Percentiles rank a stretch among this genome's conserved stretches.
Conservation (phyloP, 2,797 vertebrate species). For the Mormyrops boulengeri region DNA sequence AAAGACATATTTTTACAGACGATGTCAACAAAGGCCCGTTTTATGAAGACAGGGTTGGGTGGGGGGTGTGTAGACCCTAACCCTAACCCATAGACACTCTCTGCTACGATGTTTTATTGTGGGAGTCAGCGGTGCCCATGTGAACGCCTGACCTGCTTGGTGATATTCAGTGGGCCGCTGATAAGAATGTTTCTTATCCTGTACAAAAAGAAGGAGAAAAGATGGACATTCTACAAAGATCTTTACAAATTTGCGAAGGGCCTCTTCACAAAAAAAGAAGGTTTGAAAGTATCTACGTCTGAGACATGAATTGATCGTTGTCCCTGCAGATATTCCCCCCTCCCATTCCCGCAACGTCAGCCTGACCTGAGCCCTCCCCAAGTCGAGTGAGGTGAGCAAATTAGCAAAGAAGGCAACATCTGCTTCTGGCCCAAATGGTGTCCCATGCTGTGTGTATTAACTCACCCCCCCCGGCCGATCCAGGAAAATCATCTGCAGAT, state of each 20-base stretch:
- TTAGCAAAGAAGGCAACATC: background rate
- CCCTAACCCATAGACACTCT: slow-evolving; percentile 34
- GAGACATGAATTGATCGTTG: background rate
- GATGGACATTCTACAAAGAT: background rate
- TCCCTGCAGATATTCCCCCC: background rate
- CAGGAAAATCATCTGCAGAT: background rate
- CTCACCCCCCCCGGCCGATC: no score
- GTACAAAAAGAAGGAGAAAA: background rate
- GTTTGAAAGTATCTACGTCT: background rate
- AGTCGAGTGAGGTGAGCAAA: background rate
- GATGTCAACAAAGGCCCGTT: background rate
- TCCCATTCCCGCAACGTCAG: background rate
- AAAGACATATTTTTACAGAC: background rate
- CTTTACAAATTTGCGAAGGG: background rate
- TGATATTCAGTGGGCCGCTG: slow-evolving; percentile 45
- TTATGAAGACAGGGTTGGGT: background rate
- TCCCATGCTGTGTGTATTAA: background rate
- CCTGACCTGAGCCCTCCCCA: background rate
- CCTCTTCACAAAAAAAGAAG: background rate
- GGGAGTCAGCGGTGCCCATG: slow-evolving; percentile 31
- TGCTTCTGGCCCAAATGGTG: background rate
- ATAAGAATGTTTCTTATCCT: slow-evolving; percentile 40
- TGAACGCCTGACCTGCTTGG: slow-evolving; percentile 30
- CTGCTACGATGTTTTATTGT: slow-evolving; percentile 34
- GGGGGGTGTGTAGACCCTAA: background rate